phyloP scores from a whole-genome alignment of 2,888 invertebrate species.

The Isotomurus palustris region DNA sequence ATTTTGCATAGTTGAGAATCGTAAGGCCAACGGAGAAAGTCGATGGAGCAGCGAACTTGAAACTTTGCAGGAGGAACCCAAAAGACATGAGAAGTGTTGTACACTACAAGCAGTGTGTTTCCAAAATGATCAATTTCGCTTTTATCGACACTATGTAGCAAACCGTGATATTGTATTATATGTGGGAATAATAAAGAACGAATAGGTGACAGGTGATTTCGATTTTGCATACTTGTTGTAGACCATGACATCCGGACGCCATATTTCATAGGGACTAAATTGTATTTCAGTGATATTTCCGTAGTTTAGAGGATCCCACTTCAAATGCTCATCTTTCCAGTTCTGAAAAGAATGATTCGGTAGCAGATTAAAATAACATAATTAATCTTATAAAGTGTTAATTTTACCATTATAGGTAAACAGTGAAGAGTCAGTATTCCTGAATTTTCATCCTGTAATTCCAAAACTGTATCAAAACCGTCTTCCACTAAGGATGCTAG shows the following conservation, averaged over 20 bases:
- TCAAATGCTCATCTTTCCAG: slow-evolving; percentile 25
- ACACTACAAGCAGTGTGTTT: slow-evolving; percentile 9
- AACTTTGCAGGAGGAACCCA: slow-evolving; percentile 30
- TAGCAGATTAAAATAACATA: not conserved
- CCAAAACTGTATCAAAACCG: too few species aligned
- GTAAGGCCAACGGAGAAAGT: slow-evolving; percentile 32
- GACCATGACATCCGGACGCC: slow-evolving; percentile 20
- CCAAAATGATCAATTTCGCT: slow-evolving; percentile 27
- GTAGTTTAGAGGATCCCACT: slow-evolving; percentile 28
- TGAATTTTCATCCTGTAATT: slow-evolving; percentile 18
- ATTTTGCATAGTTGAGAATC: slow-evolving; percentile 22
- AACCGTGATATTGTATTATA: not conserved
- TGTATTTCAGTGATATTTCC: slow-evolving; percentile 20
- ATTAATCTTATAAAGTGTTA: not conserved
- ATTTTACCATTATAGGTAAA: slow-evolving; percentile 14
- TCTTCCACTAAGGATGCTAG: too few species aligned
- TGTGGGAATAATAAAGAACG: not conserved
- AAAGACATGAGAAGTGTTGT: not conserved
- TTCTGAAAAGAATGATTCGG: not conserved
- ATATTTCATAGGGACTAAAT: slow-evolving; percentile 18
- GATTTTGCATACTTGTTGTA: slow-evolving; percentile 17
- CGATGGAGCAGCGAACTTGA: slow-evolving; percentile 13
- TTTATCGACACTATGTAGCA: slow-evolving; percentile 9
- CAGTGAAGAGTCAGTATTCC: slow-evolving; percentile 12
- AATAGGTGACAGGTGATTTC: not conserved